Base-by-base conservation (phyloP, 2,797 vertebrate species). In the Pipistrellus pygmaeus region DNA sequence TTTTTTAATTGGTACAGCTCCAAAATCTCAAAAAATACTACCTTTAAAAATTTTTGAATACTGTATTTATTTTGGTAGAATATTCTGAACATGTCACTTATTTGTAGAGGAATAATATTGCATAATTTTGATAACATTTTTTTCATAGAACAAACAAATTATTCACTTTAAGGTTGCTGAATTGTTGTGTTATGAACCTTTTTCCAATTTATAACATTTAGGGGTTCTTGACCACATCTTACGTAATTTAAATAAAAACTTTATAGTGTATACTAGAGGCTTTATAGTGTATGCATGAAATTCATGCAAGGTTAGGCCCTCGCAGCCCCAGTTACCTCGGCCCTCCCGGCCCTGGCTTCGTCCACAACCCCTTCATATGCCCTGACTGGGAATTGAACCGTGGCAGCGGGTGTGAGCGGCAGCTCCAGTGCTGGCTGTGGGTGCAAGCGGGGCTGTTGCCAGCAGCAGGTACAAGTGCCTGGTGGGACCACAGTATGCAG, bases 91-190 rank as follows among this genome's bases (percentile, higher is more conserved):
- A 64, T 84, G 15, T 62, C 30, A 69, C 8, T 84, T 83, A 53
- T 38, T 93, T 81, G n/a, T 87, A 53, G 35, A 92, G 25, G 71
- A 85, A 32, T 94, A 85, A 87, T 91, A 94, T 85, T 95, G 35
- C 25, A 64, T 90, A 80, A 60, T 95, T 91, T 90, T 92, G 5
- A 41, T 76, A 81, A 41, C 15, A 91, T 75, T 81, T 96, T 90
- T 95, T 18, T 83, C 25, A 90, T 71, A 60, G 90, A 95, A 32
- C 78, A 92, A 88, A 77, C 68, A 89, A 27, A 53, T 68, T 91
- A 44, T 21, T 91, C 60, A 23, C 35, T 48, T 91, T 32, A 71
- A 75, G 81, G 48, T 93, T 93, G 86, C 8, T 88, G 55, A 90
- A 76, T 78, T 68, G 30, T 41, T 88, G 44, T 55, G 57, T 51